Evolutionary conservation across 2,888 invertebrate genomes (phyloP).

Genomic region (Lepas anatifera): DNA sequence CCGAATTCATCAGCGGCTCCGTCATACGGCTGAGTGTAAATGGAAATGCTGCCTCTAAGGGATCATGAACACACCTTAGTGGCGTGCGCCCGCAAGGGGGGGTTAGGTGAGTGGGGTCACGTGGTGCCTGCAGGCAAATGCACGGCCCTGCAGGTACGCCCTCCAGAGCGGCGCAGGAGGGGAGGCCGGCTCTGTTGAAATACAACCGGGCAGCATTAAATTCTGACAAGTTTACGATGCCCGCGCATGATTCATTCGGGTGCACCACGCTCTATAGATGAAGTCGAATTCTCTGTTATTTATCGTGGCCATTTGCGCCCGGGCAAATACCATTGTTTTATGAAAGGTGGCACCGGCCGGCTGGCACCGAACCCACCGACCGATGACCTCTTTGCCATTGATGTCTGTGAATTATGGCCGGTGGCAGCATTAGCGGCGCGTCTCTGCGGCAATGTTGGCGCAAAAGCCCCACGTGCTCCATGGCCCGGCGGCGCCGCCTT

Average conservation of each 20-base stretch:
- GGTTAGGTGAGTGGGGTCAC: no score
- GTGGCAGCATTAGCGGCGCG: neutral
- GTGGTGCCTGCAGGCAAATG: no score
- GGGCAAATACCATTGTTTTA: conserved; percentile 8
- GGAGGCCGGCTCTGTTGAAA: neutral
- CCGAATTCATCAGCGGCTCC: no score
- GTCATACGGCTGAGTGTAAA: no score
- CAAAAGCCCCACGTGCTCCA: neutral
- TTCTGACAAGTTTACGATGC: neutral
- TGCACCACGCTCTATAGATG: conserved; percentile 1
- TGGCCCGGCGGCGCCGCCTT: neutral
- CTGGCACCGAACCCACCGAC: no score
- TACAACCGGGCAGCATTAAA: conserved; percentile 6
- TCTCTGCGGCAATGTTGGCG: neutral
- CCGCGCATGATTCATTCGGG: neutral
- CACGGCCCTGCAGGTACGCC: no score
- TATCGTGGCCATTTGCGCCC: conserved; percentile 5
- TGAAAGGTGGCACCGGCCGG: neutral
- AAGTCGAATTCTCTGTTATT: neutral
- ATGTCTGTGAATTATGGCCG: neutral
- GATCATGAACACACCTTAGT: no score
- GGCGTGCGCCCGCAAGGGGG: no score
- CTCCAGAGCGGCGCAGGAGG: no score
- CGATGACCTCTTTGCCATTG: neutral
- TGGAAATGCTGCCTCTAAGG: no score